Base-by-base conservation (phyloP, 2,888 invertebrate species). In the Mechanitis mazaeus region DNA sequence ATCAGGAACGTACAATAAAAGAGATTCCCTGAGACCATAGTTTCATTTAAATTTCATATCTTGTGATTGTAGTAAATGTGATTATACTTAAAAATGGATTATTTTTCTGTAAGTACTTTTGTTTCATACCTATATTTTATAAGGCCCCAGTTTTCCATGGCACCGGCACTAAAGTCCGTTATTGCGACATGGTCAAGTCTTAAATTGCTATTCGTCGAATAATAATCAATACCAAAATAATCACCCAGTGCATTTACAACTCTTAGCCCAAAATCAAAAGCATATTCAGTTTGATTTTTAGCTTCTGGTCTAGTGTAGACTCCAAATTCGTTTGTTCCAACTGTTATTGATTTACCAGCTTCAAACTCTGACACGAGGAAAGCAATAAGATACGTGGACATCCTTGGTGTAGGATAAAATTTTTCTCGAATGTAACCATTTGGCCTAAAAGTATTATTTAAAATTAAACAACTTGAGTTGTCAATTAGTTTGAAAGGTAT, bases 131-230 rank as follows among this genome's bases (percentile, higher is more conserved):
- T 92, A 84, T 95, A 97, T 2, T 95, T 96, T 6, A 96, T 91
- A 33, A 97, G 87, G 6, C 97, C 97, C 96, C 97, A 97, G 78
- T 97, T 97, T 78, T 97, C 96, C 97, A 97, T 97, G 58, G 97
- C 97, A 54, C 95, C 95, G 67, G 95, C 94, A 55, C 92, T 91
- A 78, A 97, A 96, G 77, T 97, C 95, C 0, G 96, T 94, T 64
- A 97, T 91, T 1, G 96, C 96, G n/a, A 96, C 93, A 75, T 96
- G 93, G 75, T 97, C 95, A 80, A 96, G 91, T 78, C 96, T 96
- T 4, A 93, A 87, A 63, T 94, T 85, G 1, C 90, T 91, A 65
- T 93, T 76, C 4, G 85, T 80, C 0, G 76, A 74, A 63, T 91
- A 91, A 70, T 92, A 93, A 7, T 87, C 72, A n/a, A 91, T 75